Evolutionary conservation across 2,113 vertebrate species (phyloP), one percentile per base, ranked within the genome.

Genomic region (Engystomops pustulosus): DNA sequence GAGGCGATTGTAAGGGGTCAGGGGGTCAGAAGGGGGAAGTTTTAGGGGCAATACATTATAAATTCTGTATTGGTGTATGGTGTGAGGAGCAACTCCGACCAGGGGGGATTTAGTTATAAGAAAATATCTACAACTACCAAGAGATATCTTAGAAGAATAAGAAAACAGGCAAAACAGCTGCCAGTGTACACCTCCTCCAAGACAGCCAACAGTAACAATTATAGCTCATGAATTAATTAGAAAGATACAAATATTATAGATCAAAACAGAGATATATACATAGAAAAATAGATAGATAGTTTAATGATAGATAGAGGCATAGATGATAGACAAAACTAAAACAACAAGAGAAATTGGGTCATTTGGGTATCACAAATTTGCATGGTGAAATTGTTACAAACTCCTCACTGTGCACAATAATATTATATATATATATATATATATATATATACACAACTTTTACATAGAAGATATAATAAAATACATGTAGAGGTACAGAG

Each of bases 211-310:
- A 20, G 47, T 45, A n/a, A 68, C 60, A 20, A 6, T 9, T 47
- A 6, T 5, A 53, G 51, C 7, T 7, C 20, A 49, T 49, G 3
- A 49, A 49, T 49, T 49, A 30, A 17, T 34, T 7, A 47, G n/a
- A n/a, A n/a, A n/a, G n/a, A n/a, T n/a, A n/a, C n/a, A n/a, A n/a
- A n/a, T n/a, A n/a, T n/a, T n/a, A n/a, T n/a, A n/a, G n/a, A n/a
- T n/a, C n/a, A n/a, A n/a, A n/a, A n/a, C n/a, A n/a, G 27, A 47
- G 71, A 47, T 75, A 75, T 44, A 51, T 51, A 45, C 12, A 75
- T 8, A 72, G 70, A 44, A 14, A 72, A 6, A 18, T 70, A 70
- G 27, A 70, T 9, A 70, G 18, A 70, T 10, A 70, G 18, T 41
- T 20, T 2, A 5, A 41, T 23, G 23, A 9, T 27, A 72, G 20